phyloP scores from a whole-genome alignment of 2,888 invertebrate genomes.

The Rhodophaea formosa region DNA sequence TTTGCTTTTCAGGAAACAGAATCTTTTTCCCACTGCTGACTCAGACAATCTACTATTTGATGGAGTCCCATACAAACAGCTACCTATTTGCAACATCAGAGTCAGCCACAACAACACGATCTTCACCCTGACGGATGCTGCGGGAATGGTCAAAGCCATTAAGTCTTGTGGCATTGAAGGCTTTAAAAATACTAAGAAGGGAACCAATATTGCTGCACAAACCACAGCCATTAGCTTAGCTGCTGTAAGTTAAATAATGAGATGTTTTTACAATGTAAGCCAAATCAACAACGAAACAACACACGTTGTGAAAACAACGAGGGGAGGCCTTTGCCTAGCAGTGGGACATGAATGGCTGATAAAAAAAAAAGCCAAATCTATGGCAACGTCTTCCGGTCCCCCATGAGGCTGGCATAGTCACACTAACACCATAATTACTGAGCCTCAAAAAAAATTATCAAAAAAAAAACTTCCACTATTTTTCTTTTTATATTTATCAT shows the following conservation, averaged over 20 bases:
- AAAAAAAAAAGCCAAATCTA: too few species aligned
- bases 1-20: conserved; percentile 76
- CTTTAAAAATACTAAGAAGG: conserved; percentile 96
- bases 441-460: too few species aligned
- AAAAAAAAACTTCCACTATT: too few species aligned
- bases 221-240: conserved; percentile 92
- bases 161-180: conserved; percentile 94
- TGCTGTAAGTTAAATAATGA: conserved; percentile 77
- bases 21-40: conserved; percentile 87
- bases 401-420: too few species aligned
- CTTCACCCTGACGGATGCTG: conserved; percentile 85
- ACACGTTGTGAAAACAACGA: too few species aligned
- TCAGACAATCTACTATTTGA: conserved; percentile 87
- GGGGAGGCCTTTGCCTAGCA: too few species aligned
- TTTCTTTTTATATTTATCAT: too few species aligned
- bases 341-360: too few species aligned
- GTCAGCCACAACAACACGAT: conserved; percentile 95
- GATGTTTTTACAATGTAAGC: too few species aligned
- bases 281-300: too few species aligned
- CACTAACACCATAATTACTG: too few species aligned
- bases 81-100: conserved; percentile 91
- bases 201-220: conserved; percentile 98
- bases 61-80: conserved; percentile 87
- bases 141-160: conserved; percentile 83
- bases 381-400: too few species aligned